These are phyloP conservation scores for Helobdella robusta DNA, from an alignment of 2,888 invertebrate genomes.

Conservation along the genomic window DNA sequence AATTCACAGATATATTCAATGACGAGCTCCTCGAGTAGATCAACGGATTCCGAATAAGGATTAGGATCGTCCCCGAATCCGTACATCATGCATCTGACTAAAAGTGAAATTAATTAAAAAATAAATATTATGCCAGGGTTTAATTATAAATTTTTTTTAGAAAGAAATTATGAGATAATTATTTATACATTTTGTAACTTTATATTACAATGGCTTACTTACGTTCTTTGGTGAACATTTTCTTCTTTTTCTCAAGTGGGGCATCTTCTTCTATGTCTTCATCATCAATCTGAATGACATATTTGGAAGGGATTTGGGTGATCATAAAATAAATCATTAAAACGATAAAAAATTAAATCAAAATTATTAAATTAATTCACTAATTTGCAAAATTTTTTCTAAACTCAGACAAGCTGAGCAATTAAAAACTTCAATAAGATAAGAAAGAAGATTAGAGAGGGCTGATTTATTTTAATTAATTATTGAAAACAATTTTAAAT, in stretches of 20 bases:
- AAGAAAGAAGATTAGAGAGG: too few species aligned
- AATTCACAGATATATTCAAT: slow-evolving; percentile 95
- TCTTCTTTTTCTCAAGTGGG: slow-evolving; percentile 36
- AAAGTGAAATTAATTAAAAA: slow-evolving; percentile 26
- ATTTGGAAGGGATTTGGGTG: too few species aligned
- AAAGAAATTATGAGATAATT: too few species aligned
- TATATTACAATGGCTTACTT: slow-evolving; percentile 26
- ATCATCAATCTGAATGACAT: slow-evolving; percentile 37
- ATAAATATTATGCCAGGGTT: background rate
- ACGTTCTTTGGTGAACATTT: slow-evolving; percentile 37
- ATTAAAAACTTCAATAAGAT: too few species aligned
- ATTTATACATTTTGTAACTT: too few species aligned
- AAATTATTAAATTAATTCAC: too few species aligned
- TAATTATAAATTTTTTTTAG: background rate
- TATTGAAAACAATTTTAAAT: too few species aligned
- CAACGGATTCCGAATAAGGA: slow-evolving; percentile 96
- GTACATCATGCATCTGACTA: slow-evolving; percentile 75
- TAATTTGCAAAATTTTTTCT: too few species aligned
- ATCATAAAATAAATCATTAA: too few species aligned
- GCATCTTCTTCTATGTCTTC: slow-evolving; percentile 36
- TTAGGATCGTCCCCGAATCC: slow-evolving; percentile 99
- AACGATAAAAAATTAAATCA: too few species aligned
- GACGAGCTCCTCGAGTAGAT: slow-evolving; percentile 89
- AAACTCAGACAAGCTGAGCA: too few species aligned
- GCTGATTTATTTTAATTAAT: too few species aligned